These are phyloP conservation scores for Muscidifurax raptorellus DNA, from an alignment of 1,140 invertebrate genomes.

Conservation along the genomic window DNA sequence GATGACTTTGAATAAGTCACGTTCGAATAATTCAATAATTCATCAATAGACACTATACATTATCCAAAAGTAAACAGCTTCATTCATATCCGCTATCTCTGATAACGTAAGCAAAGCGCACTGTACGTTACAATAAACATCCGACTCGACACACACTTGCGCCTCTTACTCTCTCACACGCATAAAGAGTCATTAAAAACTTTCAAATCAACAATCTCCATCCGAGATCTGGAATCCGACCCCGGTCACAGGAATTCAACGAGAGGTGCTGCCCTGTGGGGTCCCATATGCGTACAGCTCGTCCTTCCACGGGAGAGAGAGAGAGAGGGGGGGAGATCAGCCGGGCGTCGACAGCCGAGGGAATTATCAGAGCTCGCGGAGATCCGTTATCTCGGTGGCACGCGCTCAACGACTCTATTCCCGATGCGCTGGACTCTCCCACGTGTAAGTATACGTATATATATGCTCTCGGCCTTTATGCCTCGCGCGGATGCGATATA, in stretches of 20 bases:
- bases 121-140: neutral
- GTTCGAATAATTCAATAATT: too few relatives aligned
- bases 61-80: too few relatives aligned
- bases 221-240: neutral
- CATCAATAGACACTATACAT: too few relatives aligned
- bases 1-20: too few relatives aligned
- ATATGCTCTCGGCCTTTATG: constrained; percentile 11
- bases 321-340: too few relatives aligned
- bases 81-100: too few relatives aligned
- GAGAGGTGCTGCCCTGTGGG: neutral
- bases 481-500: constrained; percentile 65
- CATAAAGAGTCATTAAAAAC: constrained; percentile 39
- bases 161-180: neutral
- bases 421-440: constrained; percentile 24
- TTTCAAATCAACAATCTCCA: constrained; percentile 28
- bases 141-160: too few relatives aligned
- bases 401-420: constrained; percentile 58
- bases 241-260: neutral
- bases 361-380: constrained; percentile 69
- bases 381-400: constrained; percentile 73
- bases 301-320: neutral
- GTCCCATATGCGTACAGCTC: neutral
- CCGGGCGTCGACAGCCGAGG: constrained; percentile 38
- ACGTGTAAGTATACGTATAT: constrained; percentile 13
- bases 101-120: too few relatives aligned